Evolutionary conservation across 2,888 invertebrate species (phyloP).

Genomic region (Heliconius ethilla): DNA sequence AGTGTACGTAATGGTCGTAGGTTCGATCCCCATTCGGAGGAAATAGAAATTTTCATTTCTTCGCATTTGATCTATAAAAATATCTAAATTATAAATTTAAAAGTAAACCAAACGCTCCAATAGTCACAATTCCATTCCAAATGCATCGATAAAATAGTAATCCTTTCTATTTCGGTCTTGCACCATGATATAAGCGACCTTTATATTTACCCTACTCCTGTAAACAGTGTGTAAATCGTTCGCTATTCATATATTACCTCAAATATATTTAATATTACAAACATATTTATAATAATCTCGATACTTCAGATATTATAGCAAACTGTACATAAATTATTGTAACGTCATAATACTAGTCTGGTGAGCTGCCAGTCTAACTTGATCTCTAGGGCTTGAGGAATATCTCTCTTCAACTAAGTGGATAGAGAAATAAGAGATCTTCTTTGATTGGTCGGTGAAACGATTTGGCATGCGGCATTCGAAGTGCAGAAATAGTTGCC

Average conservation of each 20-base stretch:
- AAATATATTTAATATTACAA: conserved; percentile 18
- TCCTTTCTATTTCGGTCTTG: neutral
- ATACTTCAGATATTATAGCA: conserved; percentile 40
- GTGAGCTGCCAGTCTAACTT: conserved; percentile 39
- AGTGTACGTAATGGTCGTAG: too few relatives aligned
- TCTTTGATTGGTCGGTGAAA: conserved; percentile 43
- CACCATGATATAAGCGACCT: conserved; percentile 1
- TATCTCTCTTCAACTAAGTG: conserved; percentile 27
- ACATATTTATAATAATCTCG: conserved; percentile 38
- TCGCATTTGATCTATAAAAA: too few relatives aligned
- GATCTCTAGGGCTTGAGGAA: conserved; percentile 40
- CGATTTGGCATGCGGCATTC: conserved; percentile 66
- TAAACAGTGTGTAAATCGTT: conserved; percentile 13
- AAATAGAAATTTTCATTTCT: too few relatives aligned
- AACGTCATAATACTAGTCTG: conserved; percentile 46
- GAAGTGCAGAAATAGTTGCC: conserved; percentile 70
- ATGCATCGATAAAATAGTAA: neutral
- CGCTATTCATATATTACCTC: conserved; percentile 26
- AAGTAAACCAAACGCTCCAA: neutral
- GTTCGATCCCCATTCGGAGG: too few relatives aligned
- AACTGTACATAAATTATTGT: conserved; percentile 42
- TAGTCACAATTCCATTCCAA: neutral
- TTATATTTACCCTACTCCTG: neutral
- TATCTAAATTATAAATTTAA: too few relatives aligned
- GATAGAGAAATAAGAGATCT: conserved; percentile 42